These are phyloP conservation scores for Tragelaphus buxtoni DNA, from an alignment of 2,113 vertebrate species.

Conservation along the genomic window DNA sequence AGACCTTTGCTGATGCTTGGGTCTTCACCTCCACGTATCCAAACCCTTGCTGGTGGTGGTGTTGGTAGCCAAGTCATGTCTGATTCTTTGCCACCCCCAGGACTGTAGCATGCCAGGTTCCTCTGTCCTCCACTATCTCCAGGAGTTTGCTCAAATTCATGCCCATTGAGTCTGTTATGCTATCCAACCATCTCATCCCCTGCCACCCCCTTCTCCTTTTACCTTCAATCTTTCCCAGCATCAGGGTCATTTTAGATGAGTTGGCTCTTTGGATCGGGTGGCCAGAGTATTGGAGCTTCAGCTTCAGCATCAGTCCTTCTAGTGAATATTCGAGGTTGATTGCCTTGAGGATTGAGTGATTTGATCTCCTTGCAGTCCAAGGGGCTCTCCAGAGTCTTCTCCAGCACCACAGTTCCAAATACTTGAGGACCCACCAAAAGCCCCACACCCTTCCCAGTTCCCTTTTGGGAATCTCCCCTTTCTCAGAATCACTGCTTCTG, in stretches of 20 bases:
- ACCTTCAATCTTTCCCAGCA: background rate
- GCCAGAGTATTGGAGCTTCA: background rate
- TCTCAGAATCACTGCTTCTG: background rate
- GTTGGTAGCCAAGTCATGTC: background rate
- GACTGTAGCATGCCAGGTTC: background rate
- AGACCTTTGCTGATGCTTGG: background rate
- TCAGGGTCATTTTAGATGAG: background rate
- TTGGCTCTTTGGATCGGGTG: background rate
- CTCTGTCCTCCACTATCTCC: background rate
- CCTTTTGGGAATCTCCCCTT: background rate
- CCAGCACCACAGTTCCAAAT: background rate
- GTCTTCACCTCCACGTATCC: background rate
- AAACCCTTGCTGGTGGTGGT: background rate
- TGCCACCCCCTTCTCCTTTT: background rate
- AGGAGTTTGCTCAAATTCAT: background rate
- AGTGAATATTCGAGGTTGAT: background rate
- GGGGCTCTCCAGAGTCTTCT: background rate
- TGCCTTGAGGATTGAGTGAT: background rate
- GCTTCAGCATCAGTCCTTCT: background rate
- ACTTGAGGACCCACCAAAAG: background rate
- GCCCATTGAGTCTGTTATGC: background rate
- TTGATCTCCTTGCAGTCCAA: background rate
- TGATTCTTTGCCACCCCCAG: background rate
- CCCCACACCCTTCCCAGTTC: background rate
- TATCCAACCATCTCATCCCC: background rate